These are phyloP conservation scores for Amphiura filiformis DNA, from an alignment of 35 echinoderm and acorn worm species.

Conservation along the genomic window DNA sequence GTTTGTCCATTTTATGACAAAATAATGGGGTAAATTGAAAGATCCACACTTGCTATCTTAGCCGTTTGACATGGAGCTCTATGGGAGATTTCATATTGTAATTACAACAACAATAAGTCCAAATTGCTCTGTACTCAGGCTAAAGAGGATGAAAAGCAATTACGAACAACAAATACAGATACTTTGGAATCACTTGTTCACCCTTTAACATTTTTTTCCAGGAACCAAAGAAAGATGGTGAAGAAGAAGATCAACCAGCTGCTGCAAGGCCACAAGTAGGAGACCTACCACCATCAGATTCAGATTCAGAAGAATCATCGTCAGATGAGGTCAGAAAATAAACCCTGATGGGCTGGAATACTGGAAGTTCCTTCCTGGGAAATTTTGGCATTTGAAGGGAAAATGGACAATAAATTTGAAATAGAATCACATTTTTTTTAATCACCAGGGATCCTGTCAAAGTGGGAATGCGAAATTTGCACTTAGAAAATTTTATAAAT, in stretches of 20 bases:
- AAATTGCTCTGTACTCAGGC: too few species aligned
- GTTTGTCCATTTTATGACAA: too few species aligned
- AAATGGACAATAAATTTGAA: not conserved
- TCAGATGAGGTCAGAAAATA: not conserved
- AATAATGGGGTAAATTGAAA: too few species aligned
- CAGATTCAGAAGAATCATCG: not conserved
- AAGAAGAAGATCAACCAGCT: constrained; percentile 12
- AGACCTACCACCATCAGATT: not conserved
- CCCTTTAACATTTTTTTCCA: too few species aligned
- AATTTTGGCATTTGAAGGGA: too few species aligned
- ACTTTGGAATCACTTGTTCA: not conserved
- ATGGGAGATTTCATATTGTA: too few species aligned
- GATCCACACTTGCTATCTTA: too few species aligned
- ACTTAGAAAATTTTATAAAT: too few species aligned
- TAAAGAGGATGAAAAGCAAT: not conserved
- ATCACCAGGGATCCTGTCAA: too few species aligned
- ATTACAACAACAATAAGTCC: not conserved
- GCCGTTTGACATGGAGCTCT: too few species aligned
- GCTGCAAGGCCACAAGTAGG: not conserved
- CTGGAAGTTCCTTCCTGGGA: too few species aligned
- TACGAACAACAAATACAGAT: not conserved
- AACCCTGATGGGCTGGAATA: not conserved
- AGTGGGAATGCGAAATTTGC: too few species aligned
- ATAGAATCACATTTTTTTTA: not conserved
- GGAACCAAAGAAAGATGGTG: constrained; percentile 20